phyloP scores from a whole-genome alignment of 2,797 vertebrate species.

The Coracias cyanogaster region DNA sequence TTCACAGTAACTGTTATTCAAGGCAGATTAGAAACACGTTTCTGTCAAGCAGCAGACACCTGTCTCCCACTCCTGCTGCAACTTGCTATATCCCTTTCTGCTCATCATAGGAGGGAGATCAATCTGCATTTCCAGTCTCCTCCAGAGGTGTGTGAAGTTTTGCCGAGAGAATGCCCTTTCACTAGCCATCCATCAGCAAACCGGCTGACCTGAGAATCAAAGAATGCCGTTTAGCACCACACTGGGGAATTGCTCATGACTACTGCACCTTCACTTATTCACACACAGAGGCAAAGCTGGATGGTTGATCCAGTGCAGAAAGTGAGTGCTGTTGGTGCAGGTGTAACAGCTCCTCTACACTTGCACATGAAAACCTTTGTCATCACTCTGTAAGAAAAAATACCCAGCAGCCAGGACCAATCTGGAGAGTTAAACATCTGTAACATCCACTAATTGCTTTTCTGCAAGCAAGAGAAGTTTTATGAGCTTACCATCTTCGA shows the following conservation, averaged over 20 bases:
- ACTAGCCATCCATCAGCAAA: not conserved
- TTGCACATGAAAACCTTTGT: not conserved
- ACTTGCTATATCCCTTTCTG: not conserved
- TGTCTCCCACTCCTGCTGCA: not conserved
- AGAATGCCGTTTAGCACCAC: not conserved
- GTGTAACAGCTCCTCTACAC: not conserved
- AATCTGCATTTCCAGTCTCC: not conserved
- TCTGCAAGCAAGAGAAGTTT: not conserved
- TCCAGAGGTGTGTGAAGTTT: not conserved
- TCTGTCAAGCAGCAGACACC: not conserved
- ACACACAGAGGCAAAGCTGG: not conserved
- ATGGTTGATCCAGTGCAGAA: not conserved
- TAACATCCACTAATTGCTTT: not conserved
- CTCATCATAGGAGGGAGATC: not conserved
- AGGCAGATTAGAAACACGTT: not conserved
- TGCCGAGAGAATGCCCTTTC: not conserved
- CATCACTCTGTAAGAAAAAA: not conserved
- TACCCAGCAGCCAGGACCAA: not conserved
- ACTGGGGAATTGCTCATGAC: not conserved
- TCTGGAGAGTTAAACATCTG: not conserved
- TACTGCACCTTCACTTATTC: not conserved
- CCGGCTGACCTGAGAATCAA: not conserved
- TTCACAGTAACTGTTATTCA: not conserved
- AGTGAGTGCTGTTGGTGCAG: not conserved
- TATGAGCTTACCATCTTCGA: not conserved